phyloP scores from a whole-genome alignment of 2,888 invertebrate species.

The Calliscelio sp. region DNA sequence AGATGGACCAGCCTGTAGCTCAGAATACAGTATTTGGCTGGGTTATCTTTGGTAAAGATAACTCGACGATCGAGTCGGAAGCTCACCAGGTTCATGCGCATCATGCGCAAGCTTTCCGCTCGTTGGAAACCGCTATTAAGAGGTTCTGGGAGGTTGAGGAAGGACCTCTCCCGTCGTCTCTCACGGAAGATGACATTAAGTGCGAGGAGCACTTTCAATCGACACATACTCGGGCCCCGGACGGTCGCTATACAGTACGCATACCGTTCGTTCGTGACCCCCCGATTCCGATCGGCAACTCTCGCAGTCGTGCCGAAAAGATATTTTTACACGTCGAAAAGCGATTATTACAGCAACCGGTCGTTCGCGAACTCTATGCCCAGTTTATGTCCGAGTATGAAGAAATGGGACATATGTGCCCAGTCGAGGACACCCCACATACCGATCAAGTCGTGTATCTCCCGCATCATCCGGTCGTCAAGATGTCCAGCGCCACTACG shows the following conservation, averaged over 20 bases:
- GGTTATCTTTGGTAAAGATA: neutral
- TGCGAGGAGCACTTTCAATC: neutral
- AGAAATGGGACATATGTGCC: neutral
- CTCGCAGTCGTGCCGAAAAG: no score
- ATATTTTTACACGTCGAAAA: no score
- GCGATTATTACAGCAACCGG: neutral
- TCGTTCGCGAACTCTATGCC: neutral
- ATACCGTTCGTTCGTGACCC: no score
- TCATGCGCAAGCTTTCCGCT: neutral
- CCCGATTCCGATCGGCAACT: no score
- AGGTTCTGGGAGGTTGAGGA: neutral
- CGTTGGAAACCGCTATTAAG: neutral
- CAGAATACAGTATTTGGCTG: neutral
- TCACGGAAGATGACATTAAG: neutral
- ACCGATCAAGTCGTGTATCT: neutral
- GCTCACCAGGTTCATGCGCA: no score
- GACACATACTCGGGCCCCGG: neutral
- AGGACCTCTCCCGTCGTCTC: neutral
- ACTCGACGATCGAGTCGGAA: neutral
- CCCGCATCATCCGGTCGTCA: neutral
- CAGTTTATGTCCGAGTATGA: neutral
- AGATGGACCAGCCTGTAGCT: neutral
- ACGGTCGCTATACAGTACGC: no score
- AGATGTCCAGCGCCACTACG: neutral
- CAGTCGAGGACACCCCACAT: neutral